phyloP scores from a whole-genome alignment of 2,888 invertebrate genomes.

The Eretmocerus hayati region DNA sequence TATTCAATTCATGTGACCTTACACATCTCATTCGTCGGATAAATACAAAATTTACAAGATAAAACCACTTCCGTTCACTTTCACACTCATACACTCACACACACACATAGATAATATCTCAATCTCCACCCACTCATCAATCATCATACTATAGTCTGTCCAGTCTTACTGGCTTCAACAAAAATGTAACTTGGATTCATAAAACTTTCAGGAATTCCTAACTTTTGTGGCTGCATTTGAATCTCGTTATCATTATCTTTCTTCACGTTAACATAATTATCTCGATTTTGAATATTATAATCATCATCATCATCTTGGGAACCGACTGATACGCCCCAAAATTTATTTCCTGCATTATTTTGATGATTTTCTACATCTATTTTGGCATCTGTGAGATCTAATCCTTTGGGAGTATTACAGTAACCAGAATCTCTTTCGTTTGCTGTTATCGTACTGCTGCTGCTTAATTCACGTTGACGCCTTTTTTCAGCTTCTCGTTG shows the following conservation, averaged over 20 bases:
- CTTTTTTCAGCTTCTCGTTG: constrained; percentile 31
- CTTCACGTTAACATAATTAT: constrained; percentile 53
- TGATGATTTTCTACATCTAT: constrained; percentile 6
- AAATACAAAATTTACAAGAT: no score
- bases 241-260: no score
- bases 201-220: constrained; percentile 35
- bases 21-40: no score
- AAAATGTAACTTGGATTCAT: constrained; percentile 45
- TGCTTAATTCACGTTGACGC: constrained; percentile 1
- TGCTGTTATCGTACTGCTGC: constrained; percentile 6
- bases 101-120: neutral
- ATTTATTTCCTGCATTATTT: neutral
- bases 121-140: neutral
- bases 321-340: no score
- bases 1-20: no score
- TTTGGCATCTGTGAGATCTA: constrained; percentile 30
- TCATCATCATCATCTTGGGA: constrained; percentile 1
- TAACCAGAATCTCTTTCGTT: constrained; percentile 33
- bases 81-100: no score
- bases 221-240: constrained; percentile 38
- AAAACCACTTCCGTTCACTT: no score
- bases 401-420: constrained; percentile 35
- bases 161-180: constrained; percentile 28
- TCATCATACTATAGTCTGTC: neutral
- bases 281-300: constrained; percentile 24